Base-by-base conservation (phyloP, 2,888 invertebrate species). In the Cancer borealis region DNA sequence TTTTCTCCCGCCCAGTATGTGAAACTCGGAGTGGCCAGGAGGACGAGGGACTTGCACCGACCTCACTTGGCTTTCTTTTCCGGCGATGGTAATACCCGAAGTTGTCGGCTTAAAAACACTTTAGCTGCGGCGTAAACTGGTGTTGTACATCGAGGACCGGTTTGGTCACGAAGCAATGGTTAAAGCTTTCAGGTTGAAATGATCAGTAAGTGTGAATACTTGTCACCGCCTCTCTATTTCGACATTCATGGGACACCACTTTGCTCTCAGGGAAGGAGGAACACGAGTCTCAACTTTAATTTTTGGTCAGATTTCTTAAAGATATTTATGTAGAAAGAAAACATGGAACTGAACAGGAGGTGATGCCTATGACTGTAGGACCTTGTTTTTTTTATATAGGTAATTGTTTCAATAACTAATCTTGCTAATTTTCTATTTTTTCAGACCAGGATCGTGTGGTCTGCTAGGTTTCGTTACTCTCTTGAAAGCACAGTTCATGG, bases 41-140 rank as follows among this genome's bases (percentile, higher is more conserved):
- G n/a, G 26, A 84, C 84, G 92, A 84, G 92, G 73, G 46, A 6
- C 54, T 47, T 49, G 49, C 46, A 12, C 73, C 47, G 46, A 93
- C 89, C 92, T n/a, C 66, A 73, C 92, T 93, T 88, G 60, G 88
- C 89, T 89, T 92, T 93, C 93, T 93, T 93, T 89, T 73, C 89
- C 73, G 45, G n/a, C 26, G 46, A 54, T 45, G 79, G 60, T 89
- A 73, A 89, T 87, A 54, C 79, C 88, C 8, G 47, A 73, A 89
- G 47, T 93, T 60, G 93, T 46, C 93, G 93, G 26, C 47, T 66
- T 47, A 79, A 93, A 89, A 88, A 88, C 92, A 60, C 60, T 92
- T 88, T 47, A 39, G 79, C 87, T 79, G 47, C 49, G 17, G 60
- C 87, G 87, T 49, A 87, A 92, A 92, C 54, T 91, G 91, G 21